A percentile compares a stretch with the other conserved stretches of the same genome.
Evolutionary conservation across 2,797 vertebrate species (phyloP).

Genomic region (Pipistrellus nathusii): DNA sequence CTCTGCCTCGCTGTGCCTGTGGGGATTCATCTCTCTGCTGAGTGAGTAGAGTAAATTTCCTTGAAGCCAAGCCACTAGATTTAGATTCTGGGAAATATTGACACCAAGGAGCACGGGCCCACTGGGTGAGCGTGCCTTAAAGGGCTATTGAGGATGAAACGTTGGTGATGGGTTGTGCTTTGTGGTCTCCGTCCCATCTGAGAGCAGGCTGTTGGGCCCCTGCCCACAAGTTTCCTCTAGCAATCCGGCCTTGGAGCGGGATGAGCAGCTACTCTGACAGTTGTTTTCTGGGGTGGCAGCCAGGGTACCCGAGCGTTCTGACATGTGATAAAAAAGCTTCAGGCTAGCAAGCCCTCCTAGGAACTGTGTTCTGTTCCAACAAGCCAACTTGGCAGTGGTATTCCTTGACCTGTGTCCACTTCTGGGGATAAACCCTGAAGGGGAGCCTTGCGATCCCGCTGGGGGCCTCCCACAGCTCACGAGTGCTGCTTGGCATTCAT

Average conservation of each 20-base stretch:
- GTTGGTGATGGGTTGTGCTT: neutral
- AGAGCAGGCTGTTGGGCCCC: neutral
- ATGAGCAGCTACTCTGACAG: neutral
- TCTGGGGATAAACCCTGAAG: neutral
- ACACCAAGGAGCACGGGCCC: neutral
- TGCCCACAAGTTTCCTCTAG: neutral
- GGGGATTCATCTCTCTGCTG: neutral
- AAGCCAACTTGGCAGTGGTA: neutral
- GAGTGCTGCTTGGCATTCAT: neutral
- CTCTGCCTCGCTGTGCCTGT: neutral
- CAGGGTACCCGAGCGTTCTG: neutral
- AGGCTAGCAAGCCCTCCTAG: conserved; percentile 10
- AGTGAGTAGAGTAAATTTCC: neutral
- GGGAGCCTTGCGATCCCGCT: neutral
- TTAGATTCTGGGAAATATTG: neutral
- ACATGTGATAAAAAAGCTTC: neutral
- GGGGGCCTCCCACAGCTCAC: neutral
- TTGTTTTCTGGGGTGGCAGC: conserved; percentile 20
- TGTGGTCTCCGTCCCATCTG: neutral
- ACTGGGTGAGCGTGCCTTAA: neutral
- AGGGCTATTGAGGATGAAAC: neutral
- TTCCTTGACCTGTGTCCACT: neutral
- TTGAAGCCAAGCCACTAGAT: neutral
- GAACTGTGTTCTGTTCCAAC: neutral
- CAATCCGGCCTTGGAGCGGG: conserved; percentile 59